Conservation (phyloP, 92 coral and sea anemone genomes). For the Palythoa grandis region DNA sequence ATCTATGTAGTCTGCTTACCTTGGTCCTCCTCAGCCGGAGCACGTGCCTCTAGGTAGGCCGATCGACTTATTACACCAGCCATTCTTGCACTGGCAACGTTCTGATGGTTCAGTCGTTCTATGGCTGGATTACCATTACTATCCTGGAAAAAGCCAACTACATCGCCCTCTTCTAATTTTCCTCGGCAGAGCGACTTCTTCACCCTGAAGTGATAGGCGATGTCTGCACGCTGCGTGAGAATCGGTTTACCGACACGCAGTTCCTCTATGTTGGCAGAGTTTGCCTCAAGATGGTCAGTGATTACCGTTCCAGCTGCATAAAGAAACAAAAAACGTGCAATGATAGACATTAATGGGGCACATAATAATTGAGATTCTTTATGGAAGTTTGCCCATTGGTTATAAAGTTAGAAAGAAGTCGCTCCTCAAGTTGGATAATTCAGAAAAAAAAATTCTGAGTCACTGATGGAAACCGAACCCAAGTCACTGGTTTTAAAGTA, state of each 20-base stretch:
- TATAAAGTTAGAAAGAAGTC: no score
- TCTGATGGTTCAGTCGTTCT: constrained; percentile 76
- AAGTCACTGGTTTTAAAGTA: no score
- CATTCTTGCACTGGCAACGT: constrained; percentile 72
- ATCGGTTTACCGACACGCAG: constrained; percentile 83
- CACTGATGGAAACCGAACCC: no score
- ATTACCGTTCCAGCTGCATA: constrained; percentile 50
- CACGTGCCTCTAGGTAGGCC: constrained; percentile 94
- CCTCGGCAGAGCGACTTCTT: constrained; percentile 63
- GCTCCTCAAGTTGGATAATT: no score
- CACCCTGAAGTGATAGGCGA: constrained; percentile 91
- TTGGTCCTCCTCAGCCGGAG: constrained; percentile 60
- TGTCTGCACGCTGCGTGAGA: constrained; percentile 90
- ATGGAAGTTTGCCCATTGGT: background rate
- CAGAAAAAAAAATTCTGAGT: no score
- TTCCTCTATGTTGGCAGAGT: constrained; percentile 83
- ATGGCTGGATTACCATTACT: constrained; percentile 76
- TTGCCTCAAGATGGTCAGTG: constrained; percentile 88
- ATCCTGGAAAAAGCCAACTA: constrained; percentile 89
- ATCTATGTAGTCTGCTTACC: constrained; percentile 45
- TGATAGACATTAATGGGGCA: background rate
- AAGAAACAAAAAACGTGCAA: background rate
- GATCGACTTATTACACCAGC: constrained; percentile 98
- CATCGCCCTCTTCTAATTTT: constrained; percentile 93
- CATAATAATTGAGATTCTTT: background rate